Conservation (phyloP, 2,797 vertebrate species). For the Serranus cabrilla region DNA sequence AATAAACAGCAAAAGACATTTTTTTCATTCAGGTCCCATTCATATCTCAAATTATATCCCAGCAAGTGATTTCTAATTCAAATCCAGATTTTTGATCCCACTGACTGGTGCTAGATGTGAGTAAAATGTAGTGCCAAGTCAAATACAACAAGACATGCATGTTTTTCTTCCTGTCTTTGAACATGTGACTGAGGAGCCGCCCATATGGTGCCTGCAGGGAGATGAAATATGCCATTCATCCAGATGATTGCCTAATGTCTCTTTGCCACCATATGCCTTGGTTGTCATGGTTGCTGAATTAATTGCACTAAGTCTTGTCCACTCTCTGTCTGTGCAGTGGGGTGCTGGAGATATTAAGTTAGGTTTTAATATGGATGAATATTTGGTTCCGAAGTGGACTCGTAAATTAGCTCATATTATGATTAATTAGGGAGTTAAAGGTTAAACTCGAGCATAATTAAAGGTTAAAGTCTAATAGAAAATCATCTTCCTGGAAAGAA, state of each 20-base stretch:
- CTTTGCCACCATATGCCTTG: constrained; percentile 27
- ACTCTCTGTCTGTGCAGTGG: background rate
- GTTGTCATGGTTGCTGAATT: constrained; percentile 40
- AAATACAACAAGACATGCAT: constrained; percentile 12
- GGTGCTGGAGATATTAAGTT: constrained; percentile 4
- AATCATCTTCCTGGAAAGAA: constrained; percentile 36
- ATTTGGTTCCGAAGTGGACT: background rate
- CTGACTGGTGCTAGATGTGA: background rate
- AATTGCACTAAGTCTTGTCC: constrained; percentile 23
- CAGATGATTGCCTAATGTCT: constrained; percentile 8
- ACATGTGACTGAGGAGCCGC: constrained; percentile 1
- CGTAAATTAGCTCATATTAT: constrained; percentile 24
- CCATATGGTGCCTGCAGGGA: constrained; percentile 37
- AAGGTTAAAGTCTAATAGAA: constrained; percentile 54
- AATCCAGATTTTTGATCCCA: constrained; percentile 19
- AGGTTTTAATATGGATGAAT: constrained; percentile 28
- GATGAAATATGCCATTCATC: constrained; percentile 46
- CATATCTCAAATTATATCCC: constrained; percentile 23
- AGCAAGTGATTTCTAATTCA: constrained; percentile 5
- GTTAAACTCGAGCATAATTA: constrained; percentile 50
- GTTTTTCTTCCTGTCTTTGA: background rate
- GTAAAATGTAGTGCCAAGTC: background rate
- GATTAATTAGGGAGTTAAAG: constrained; percentile 51
- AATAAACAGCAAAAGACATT: background rate
- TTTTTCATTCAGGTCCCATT: constrained; percentile 26